Evolutionary conservation across 1,140 invertebrate genomes (phyloP).

Genomic region (Penaeus japonicus): DNA sequence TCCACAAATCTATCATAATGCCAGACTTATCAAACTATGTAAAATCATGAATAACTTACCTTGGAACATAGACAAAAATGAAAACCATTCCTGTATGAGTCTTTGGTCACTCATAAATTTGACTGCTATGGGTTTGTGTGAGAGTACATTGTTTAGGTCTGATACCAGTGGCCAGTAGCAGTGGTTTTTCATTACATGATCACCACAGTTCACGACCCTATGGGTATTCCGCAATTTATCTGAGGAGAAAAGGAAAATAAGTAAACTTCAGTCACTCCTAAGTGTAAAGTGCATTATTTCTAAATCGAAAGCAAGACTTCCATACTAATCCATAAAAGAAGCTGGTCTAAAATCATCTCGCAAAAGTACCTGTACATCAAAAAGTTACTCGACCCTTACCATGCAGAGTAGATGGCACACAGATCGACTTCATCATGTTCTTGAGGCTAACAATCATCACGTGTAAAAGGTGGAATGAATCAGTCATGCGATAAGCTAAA

Average conservation of each 20-base stretch:
- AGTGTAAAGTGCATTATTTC: neutral
- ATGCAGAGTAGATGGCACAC: slow-evolving; percentile 86
- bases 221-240: slow-evolving; percentile 83
- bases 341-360: no score
- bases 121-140: slow-evolving; percentile 87
- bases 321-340: neutral
- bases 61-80: slow-evolving; percentile 92
- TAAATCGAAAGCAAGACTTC: neutral
- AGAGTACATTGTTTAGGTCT: slow-evolving; percentile 96
- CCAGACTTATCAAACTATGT: neutral
- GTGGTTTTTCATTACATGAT: slow-evolving; percentile 94
- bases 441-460: slow-evolving; percentile 94
- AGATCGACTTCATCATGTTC: slow-evolving; percentile 91
- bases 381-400: slow-evolving; percentile 63
- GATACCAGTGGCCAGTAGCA: slow-evolving; percentile 98
- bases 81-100: slow-evolving; percentile 93
- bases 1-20: no score
- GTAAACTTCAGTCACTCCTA: neutral
- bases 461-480: slow-evolving; percentile 87
- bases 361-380: neutral
- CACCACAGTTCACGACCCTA: slow-evolving; percentile 90
- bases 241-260: slow-evolving; percentile 61
- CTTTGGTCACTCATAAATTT: slow-evolving; percentile 87
- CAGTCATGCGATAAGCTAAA: slow-evolving; percentile 87
- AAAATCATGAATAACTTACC: slow-evolving; percentile 67